phyloP scores from a whole-genome alignment of 2,888 invertebrate species.

The Tanypteryx hageni region DNA sequence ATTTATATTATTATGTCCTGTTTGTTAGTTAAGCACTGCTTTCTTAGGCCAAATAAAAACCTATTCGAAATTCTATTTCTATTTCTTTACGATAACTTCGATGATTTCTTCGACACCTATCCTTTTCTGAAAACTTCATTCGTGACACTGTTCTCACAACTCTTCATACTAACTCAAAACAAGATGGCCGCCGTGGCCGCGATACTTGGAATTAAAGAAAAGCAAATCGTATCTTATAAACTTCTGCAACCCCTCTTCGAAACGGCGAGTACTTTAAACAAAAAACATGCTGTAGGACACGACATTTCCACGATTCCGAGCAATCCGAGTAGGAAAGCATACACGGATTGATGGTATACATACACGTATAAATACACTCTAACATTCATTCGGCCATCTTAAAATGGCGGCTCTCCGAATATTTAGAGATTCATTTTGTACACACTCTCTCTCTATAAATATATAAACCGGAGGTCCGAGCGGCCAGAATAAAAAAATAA shows the following conservation, averaged over 20 bases:
- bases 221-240: conserved; percentile 26
- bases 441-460: neutral
- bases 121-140: conserved; percentile 20
- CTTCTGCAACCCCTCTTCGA: conserved; percentile 49
- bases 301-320: conserved; percentile 12
- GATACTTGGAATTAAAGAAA: neutral
- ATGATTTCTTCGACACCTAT: conserved; percentile 40
- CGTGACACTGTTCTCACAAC: conserved; percentile 18
- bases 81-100: conserved; percentile 45
- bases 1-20: conserved; percentile 55
- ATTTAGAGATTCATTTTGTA: neutral
- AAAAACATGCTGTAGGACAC: neutral
- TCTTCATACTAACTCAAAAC: neutral
- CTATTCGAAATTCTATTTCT: conserved; percentile 28
- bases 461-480: neutral
- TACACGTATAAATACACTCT: neutral
- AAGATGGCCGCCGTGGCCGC: neutral
- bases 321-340: neutral
- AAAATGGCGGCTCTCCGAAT: neutral
- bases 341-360: neutral
- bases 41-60: conserved; percentile 38
- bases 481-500: conserved; percentile 1
- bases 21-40: conserved; percentile 56
- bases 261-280: conserved; percentile 39
- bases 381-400: neutral